Percentiles rank a stretch among this genome's conserved stretches.
These are phyloP conservation scores for Dascyllus trimaculatus DNA, from an alignment of 2,113 vertebrate genomes.

Conservation along the genomic window DNA sequence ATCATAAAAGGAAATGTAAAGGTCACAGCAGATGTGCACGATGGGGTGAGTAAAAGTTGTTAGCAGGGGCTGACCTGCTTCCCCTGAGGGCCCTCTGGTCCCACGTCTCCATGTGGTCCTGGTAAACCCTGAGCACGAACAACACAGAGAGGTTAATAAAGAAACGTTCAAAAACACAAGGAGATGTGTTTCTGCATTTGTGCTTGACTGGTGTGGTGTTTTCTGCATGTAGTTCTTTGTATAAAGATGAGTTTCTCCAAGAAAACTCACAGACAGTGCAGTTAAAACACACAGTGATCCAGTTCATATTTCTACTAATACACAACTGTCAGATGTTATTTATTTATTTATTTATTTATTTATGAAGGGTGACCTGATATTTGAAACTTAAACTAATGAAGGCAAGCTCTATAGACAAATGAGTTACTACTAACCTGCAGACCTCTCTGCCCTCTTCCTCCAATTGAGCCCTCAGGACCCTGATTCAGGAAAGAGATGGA, in stretches of 20 bases:
- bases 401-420: neutral
- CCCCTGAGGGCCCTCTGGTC: slow-evolving; percentile 89
- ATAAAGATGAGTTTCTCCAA: neutral
- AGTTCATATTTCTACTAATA: neutral
- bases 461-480: slow-evolving; percentile 90
- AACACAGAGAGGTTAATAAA: slow-evolving; percentile 34
- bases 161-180: slow-evolving; percentile 4
- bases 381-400: no score
- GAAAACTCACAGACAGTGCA: neutral
- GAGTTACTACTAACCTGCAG: slow-evolving; percentile 84
- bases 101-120: slow-evolving; percentile 90
- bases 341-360: no score
- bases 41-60: slow-evolving; percentile 46
- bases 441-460: slow-evolving; percentile 87
- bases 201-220: neutral
- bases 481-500: slow-evolving; percentile 55
- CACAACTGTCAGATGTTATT: neutral
- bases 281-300: neutral
- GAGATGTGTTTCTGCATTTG: neutral
- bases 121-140: slow-evolving; percentile 86
- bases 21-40: slow-evolving; percentile 60
- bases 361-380: no score
- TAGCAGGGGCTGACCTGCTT: slow-evolving; percentile 85
- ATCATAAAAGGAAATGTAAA: slow-evolving; percentile 63
- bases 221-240: neutral